Conservation (phyloP, 1,140 invertebrate species). For the Drosophila eugracilis region DNA sequence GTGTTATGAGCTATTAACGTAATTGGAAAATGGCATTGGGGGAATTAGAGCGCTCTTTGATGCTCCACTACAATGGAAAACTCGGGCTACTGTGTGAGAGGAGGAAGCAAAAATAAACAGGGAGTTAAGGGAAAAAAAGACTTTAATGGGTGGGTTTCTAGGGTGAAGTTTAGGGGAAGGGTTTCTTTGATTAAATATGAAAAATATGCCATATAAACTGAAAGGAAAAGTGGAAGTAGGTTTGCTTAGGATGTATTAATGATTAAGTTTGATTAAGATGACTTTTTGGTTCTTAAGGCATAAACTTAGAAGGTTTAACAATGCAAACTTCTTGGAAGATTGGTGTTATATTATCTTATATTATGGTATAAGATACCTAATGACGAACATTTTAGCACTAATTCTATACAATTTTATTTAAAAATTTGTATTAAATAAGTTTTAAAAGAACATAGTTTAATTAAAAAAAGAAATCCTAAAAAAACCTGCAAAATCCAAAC, state of each 20-base stretch:
- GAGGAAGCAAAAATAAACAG: conserved; percentile 26
- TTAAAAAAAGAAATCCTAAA: background rate
- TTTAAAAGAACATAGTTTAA: background rate
- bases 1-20: conserved; percentile 79
- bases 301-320: too few relatives aligned
- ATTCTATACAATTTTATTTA: background rate
- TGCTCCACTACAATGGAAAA: conserved; percentile 48
- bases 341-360: too few relatives aligned
- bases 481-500: conserved; percentile 1
- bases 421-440: background rate
- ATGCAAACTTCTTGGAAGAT: too few relatives aligned
- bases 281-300: too few relatives aligned
- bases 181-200: background rate
- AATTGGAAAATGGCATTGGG: conserved; percentile 72
- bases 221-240: too few relatives aligned
- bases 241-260: too few relatives aligned
- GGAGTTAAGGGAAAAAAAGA: conserved; percentile 2
- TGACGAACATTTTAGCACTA: too few relatives aligned
- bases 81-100: conserved; percentile 15
- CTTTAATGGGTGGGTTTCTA: conserved; percentile 15
- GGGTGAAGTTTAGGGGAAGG: background rate
- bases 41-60: conserved; percentile 51
- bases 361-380: too few relatives aligned
- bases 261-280: too few relatives aligned
- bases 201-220: background rate